A percentile compares a stretch with the other conserved stretches of the same genome.
phyloP scores from a whole-genome alignment of 2,888 invertebrate genomes.

The Hipparchia semele region DNA sequence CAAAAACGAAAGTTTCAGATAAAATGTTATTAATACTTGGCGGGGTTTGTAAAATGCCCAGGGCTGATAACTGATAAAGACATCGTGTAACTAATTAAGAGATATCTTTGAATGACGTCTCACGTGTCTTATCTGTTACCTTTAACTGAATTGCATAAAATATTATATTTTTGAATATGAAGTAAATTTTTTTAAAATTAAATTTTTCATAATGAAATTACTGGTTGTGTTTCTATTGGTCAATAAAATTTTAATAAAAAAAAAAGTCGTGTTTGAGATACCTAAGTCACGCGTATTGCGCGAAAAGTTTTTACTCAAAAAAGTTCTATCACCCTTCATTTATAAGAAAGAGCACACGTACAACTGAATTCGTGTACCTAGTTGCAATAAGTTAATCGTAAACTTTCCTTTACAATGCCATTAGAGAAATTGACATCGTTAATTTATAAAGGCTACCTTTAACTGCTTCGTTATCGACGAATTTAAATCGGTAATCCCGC shows the following conservation, averaged over 20 bases:
- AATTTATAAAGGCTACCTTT: conserved; percentile 75
- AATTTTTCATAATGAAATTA: too few species aligned
- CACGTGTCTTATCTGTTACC: neutral
- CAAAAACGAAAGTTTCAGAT: conserved; percentile 52
- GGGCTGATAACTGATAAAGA: conserved; percentile 65
- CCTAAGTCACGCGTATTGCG: too few species aligned
- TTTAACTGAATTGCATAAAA: too few species aligned
- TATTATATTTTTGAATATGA: neutral
- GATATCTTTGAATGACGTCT: conserved; percentile 46
- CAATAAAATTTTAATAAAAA: too few species aligned
- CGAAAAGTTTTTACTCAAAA: too few species aligned
- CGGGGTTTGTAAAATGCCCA: conserved; percentile 49
- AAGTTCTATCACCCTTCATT: too few species aligned
- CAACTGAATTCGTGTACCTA: conserved; percentile 36
- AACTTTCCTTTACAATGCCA: conserved; percentile 80
- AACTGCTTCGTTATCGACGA: conserved; percentile 74
- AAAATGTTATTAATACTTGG: conserved; percentile 41
- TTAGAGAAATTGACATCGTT: conserved; percentile 80
- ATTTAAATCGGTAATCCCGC: conserved; percentile 77
- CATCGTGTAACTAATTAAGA: conserved; percentile 73
- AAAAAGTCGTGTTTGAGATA: too few species aligned
- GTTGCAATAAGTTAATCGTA: conserved; percentile 58
- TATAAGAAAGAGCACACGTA: conserved; percentile 3
- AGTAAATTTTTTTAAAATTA: too few species aligned
- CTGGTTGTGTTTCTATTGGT: too few species aligned